Percentiles rank a stretch among this genome's conserved stretches.
Evolutionary conservation across 2,113 vertebrate species (phyloP).

Genomic region (Aptenodytes patagonicus): DNA sequence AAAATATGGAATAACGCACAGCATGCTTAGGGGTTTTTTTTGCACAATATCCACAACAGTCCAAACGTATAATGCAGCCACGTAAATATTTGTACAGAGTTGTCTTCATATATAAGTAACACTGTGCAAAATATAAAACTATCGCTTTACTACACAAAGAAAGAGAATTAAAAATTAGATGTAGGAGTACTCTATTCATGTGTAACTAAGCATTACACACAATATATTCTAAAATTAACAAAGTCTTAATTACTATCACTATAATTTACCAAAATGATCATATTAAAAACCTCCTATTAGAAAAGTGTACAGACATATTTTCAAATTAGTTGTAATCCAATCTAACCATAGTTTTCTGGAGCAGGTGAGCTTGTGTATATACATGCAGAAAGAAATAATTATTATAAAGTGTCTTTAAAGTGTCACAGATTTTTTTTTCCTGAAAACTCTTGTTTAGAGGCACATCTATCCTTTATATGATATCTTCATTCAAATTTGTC

Average conservation of each 20-base stretch:
- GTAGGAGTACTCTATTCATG: neutral
- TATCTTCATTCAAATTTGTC: neutral
- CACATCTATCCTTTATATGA: neutral
- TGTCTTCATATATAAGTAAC: neutral
- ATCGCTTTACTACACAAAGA: neutral
- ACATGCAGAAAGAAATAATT: neutral
- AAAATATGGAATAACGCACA: neutral
- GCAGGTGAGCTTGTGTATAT: neutral
- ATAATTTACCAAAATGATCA: neutral
- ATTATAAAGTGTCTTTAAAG: neutral
- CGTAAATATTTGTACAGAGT: neutral
- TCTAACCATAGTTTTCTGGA: neutral
- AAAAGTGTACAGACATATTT: neutral
- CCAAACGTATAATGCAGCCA: neutral
- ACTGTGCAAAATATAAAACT: neutral
- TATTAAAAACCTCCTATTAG: neutral
- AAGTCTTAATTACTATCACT: neutral
- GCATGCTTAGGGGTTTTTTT: neutral
- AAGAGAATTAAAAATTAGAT: neutral
- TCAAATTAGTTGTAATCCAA: neutral
- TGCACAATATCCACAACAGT: neutral
- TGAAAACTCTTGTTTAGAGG: neutral
- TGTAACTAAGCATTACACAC: neutral
- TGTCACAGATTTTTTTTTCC: neutral
- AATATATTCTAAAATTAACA: neutral